Evolutionary conservation across 2,113 vertebrate species (phyloP), one percentile per base, ranked within the genome.

Genomic region (Gulo gulo): DNA sequence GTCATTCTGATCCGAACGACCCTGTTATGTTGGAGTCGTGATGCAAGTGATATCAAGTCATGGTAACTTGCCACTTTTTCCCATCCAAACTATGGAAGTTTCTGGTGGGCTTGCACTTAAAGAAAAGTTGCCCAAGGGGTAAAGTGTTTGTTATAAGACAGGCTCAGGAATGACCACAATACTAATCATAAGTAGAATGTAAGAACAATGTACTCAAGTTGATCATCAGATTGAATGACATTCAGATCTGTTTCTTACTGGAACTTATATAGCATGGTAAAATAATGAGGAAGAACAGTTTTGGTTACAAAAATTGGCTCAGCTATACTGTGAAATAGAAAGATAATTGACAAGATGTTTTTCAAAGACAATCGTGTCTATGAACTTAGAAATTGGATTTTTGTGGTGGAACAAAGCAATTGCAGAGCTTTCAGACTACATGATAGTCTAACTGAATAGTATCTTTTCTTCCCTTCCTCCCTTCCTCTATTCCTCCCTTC

Each of bases 21-120:
- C 96, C 89, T 94, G 50, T 81, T 96, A 50, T 12, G 39, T 74
- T 91, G 52, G 61, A 92, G 63, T 79, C 71, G 83, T 83, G 57
- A 84, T 65, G 87, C 52, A 92, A 92, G n/a, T 36, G 31, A 36
- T 93, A 61, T 97, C 81, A 93, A 95, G 55, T 97, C 83, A 91
- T 94, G 91, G 47, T 81, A 95, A 74, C 65, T 76, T 81, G 36
- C 11, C 50, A n/a, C 31, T 73, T 14, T 74, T 96, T 97, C 81
- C 97, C 29, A 95, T 65, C 8, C 16, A 95, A 97, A 96, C 52
- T 29, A 91, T 47, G 21, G 6, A 55, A 50, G 4, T 88, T 94
- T 74, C 79, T 52, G 79, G 94, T 2, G 1, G 79, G 52, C 10
- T 95, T 20, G 71, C 47, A 67, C 92, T 96, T 91, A 97, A n/a